phyloP scores from a whole-genome alignment of 2,113 vertebrate species.

The Elgaria multicarinata region DNA sequence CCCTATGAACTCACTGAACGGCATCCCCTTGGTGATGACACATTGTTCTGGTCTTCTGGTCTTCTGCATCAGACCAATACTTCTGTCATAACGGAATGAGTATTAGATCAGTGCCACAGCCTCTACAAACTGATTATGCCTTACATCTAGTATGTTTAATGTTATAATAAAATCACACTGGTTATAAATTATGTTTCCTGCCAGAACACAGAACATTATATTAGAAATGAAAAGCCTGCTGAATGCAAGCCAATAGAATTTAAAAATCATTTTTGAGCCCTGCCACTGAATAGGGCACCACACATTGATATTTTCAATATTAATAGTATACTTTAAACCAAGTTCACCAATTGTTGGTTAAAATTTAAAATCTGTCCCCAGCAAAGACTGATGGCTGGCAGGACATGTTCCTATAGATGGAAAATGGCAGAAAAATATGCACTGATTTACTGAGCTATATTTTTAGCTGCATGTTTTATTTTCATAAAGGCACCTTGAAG shows the following conservation, averaged over 20 bases:
- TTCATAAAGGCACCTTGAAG: conserved; percentile 43
- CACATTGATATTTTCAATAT: conserved; percentile 32
- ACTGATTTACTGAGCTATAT: conserved; percentile 37
- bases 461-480: conserved; percentile 42
- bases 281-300: conserved; percentile 27
- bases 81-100: neutral
- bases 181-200: conserved; percentile 16
- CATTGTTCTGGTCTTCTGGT: neutral
- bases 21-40: neutral
- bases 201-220: conserved; percentile 9
- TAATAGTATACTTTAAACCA: conserved; percentile 19
- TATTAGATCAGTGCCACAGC: neutral
- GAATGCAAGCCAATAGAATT: conserved; percentile 23
- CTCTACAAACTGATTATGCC: neutral
- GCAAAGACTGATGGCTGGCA: conserved; percentile 30
- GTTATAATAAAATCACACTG: neutral
- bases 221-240: conserved; percentile 16
- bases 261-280: conserved; percentile 26
- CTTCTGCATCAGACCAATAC: neutral
- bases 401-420: conserved; percentile 3
- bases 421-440: conserved; percentile 38
- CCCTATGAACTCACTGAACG: neutral
- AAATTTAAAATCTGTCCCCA: conserved; percentile 38
- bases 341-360: conserved; percentile 23
- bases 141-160: neutral